Conservation (phyloP, 2,113 vertebrate species). For the Diadophis punctatus region DNA sequence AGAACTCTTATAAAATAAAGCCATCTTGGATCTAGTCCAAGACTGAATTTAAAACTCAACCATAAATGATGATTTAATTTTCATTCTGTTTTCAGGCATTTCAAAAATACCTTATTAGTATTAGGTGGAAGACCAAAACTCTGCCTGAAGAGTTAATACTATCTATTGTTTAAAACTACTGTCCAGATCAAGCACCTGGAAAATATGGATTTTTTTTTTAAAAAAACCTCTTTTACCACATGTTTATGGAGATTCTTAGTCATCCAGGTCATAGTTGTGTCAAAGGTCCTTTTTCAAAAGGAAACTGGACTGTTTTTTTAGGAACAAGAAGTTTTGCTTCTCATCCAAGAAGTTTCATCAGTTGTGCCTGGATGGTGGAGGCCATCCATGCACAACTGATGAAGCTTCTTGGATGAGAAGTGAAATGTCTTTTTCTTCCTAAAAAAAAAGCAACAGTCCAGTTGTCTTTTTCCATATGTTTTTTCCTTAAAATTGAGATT, state of each 20-base stretch:
- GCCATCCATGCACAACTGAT: not conserved
- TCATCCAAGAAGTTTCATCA: not conserved
- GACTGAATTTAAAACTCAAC: not conserved
- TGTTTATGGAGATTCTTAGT: not conserved
- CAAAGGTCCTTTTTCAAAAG: not conserved
- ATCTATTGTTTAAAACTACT: not conserved
- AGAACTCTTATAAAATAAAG: too few relatives aligned
- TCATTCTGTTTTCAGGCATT: not conserved
- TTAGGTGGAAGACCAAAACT: not conserved
- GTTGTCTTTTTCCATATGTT: not conserved
- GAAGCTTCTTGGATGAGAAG: not conserved
- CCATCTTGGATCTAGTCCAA: not conserved
- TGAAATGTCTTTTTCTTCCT: not conserved
- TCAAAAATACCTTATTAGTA: not conserved
- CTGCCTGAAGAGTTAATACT: not conserved
- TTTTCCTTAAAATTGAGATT: not conserved
- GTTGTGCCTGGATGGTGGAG: not conserved
- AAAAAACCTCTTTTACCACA: not conserved
- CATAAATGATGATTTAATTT: not conserved
- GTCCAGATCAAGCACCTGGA: not conserved
- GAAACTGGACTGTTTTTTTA: not conserved
- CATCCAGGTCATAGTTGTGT: not conserved
- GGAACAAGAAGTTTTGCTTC: not conserved
- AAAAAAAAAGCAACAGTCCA: not conserved
- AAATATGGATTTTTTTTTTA: not conserved